Evolutionary conservation across 2,888 invertebrate genomes (phyloP).

Genomic region (Ashinkailepas kermadecensis): DNA sequence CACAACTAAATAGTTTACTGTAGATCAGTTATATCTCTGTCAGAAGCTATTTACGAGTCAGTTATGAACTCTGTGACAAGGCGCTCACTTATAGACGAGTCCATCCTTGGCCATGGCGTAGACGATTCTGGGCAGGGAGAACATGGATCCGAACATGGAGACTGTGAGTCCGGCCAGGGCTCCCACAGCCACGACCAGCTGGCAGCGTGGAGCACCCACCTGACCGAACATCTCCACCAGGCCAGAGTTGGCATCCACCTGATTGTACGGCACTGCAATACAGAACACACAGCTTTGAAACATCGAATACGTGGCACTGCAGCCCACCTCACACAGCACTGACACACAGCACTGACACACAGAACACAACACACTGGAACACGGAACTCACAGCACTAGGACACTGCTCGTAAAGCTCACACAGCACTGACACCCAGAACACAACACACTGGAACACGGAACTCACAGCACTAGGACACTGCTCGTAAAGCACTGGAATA

Average conservation of each 20-base stretch:
- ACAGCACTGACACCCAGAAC: background rate
- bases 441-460: background rate
- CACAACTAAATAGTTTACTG: no score
- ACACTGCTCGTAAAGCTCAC: background rate
- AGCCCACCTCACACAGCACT: background rate
- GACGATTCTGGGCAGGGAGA: conserved; percentile 50
- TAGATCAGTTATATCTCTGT: no score
- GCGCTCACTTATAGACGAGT: conserved; percentile 38
- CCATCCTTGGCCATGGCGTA: conserved; percentile 52
- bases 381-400: background rate
- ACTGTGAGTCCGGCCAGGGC: conserved; percentile 87
- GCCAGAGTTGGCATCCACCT: conserved; percentile 75
- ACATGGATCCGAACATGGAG: conserved; percentile 87
- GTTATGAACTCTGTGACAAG: no score
- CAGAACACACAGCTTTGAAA: no score
- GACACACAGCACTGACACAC: background rate
- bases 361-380: background rate
- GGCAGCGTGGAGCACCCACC: conserved; percentile 74
- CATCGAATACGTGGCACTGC: conserved; percentile 20
- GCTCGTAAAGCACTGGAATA: background rate
- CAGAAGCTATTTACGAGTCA: no score
- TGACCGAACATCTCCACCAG: conserved; percentile 86
- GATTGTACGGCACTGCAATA: conserved; percentile 67
- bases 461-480: background rate
- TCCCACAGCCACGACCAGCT: conserved; percentile 83